Conservation (phyloP, 2,113 vertebrate genomes). For the Peucedramus taeniatus region DNA sequence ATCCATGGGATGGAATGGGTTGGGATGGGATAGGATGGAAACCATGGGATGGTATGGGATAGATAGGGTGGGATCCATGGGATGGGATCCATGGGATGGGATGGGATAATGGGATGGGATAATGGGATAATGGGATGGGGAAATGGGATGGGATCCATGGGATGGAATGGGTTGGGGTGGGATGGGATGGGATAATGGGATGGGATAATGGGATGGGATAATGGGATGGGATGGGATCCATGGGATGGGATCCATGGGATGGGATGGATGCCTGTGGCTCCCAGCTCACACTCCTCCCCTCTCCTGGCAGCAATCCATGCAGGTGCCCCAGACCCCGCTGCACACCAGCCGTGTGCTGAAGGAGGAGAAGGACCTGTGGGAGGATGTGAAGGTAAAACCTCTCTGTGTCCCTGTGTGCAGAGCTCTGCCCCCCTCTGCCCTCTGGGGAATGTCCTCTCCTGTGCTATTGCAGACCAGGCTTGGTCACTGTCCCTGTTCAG, state of each 20-base stretch:
- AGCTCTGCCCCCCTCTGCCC: fast-evolving
- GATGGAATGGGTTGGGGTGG: no score
- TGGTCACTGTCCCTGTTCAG: fast-evolving
- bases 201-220: not conserved
- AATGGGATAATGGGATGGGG: not conserved
- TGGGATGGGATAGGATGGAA: no score
- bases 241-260: not conserved
- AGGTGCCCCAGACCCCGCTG: conserved; percentile 94
- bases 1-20: not conserved
- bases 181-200: not conserved
- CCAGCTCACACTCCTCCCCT: not conserved
- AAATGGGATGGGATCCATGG: not conserved
- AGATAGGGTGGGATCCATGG: not conserved
- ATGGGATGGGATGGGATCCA: not conserved
- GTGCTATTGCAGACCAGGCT: fast-evolving
- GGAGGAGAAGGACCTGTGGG: conserved; percentile 95
- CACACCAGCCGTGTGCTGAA: conserved; percentile 96
- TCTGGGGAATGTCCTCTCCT: fast-evolving
- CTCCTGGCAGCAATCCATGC: conserved; percentile 85
- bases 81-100: not conserved
- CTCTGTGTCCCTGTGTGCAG: fast-evolving
- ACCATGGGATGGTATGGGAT: no score
- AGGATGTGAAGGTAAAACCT: conserved; percentile 91
- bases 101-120: not conserved
- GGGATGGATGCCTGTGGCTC: not conserved